Evolutionary conservation across 2,113 vertebrate genomes (phyloP), one percentile per base, ranked within the genome.

Genomic region (Chaetops frenatus): DNA sequence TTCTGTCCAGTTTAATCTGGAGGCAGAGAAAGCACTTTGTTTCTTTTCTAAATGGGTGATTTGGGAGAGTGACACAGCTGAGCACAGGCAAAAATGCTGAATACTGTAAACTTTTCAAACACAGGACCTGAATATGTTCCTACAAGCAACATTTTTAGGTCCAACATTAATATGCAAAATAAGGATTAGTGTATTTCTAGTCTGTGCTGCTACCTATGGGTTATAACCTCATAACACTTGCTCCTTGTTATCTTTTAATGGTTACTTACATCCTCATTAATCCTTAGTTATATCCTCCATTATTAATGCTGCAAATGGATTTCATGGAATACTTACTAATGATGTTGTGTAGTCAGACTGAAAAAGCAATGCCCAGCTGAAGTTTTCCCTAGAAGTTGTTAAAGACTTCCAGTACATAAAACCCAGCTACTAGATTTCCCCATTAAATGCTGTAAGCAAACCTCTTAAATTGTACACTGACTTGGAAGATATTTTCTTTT

Each of bases 321-420:
- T 96, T 91, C 6, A 18, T 91, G 88, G 51, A 92, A 71, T 74
- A 56, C 31, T 77, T 84, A 44, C 44, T 92, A 86, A 94, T 96
- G 74, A 62, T 33, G 4, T 36, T 64, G 24, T 29, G 45, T 36
- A 23, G 58, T 90, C 64, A 58, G 42, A 77, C 58, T 50, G 58
- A 61, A 70, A 83, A 81, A 74, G 42, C 25, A 88, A 86, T 7
- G 15, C 51, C 61, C 31, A 56, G 40, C 40, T 80, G 23, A 21
- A 33, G 44, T 31, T 86, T 67, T 70, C 38, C 42, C 40, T 81
- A 20, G 28, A 62, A 92, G 4, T 44, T 78, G 15, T 33, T 36
- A 40, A 60, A 77, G 29, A 50, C 15, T 82, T 73, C 36, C 27
- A 50, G 10, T 15, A 21, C 4, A 28, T 65, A 84, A 81, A 74